Evolutionary conservation across 2,888 invertebrate species (phyloP), one percentile per base, ranked within the genome.

Genomic region (Ennomos fuscantarius): DNA sequence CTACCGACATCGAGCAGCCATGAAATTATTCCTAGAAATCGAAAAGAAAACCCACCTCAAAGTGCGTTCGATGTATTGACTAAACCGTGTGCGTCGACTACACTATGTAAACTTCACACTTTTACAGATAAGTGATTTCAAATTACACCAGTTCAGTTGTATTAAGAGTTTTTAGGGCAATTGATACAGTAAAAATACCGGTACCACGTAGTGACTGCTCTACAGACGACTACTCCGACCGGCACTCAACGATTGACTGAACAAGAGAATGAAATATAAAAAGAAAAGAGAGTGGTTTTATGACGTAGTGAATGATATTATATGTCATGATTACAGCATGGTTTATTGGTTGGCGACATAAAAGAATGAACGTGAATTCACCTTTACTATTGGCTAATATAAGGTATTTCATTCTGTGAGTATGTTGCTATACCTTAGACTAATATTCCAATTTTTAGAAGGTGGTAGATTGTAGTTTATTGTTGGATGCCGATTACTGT

Each of bases 161-260:
- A 70, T 72, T 64, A 65, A 68, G 66, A 72, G 65, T 65, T 64
- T 55, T 66, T 59, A 58, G 62, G 65, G 44, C 61, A 79, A 73
- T 53, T 75, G 61, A 56, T 63, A 78, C 83, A 86, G 85, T 80
- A 70, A 74, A 84, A 79, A 81, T 63, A 84, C 88, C 91, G 90
- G 88, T 72, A 74, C 69, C 56, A 63, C 68, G 85, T 83, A 91
- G 87, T 87, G 84, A 86, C 84, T 68, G 74, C 74, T 79, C 77
- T 68, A 72, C 70, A 84, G 81, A 81, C 89, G 82, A 89, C 89
- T 84, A 86, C 84, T 48, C 68, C 46, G 53, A 76, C 87, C 89
- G 85, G 86, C 79, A 71, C 66, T 76, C 65, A 84, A 80, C 89
- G 85, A 89, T 66, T 76, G 75, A 90, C 88, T 89, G 78, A 79